Evolutionary conservation across 1,140 invertebrate species (phyloP).

Genomic region (Drosophila virilis): DNA sequence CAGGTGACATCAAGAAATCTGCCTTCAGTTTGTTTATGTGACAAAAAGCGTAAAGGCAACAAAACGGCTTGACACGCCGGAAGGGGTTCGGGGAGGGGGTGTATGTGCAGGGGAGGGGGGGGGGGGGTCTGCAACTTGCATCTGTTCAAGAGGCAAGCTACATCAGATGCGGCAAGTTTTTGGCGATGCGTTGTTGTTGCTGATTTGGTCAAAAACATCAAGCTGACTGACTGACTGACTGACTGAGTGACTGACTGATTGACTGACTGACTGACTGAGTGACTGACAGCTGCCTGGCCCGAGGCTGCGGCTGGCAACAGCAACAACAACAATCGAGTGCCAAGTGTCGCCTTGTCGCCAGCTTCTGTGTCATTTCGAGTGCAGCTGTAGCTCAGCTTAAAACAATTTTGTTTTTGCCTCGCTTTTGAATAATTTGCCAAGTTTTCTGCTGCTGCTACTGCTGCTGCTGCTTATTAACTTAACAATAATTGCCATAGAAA

Average conservation of each 20-base stretch:
- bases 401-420: constrained; percentile 63
- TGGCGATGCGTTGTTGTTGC: constrained; percentile 68
- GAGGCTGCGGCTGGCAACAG: constrained; percentile 37
- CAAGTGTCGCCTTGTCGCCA: constrained; percentile 49
- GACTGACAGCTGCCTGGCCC: constrained; percentile 41
- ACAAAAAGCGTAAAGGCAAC: constrained; percentile 55
- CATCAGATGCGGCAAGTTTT: constrained; percentile 20
- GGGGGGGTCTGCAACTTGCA: constrained; percentile 40
- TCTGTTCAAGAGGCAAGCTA: constrained; percentile 54
- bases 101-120: too few relatives aligned
- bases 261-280: constrained; percentile 19
- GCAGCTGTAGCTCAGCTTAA: constrained; percentile 63
- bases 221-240: constrained; percentile 27
- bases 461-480: constrained; percentile 58
- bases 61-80: constrained; percentile 30
- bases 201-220: constrained; percentile 80
- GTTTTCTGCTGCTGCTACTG: constrained; percentile 31
- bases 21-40: constrained; percentile 36
- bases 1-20: constrained; percentile 46
- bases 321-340: constrained; percentile 37
- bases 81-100: background rate
- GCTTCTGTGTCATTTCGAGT: constrained; percentile 67
- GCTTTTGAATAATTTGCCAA: constrained; percentile 77
- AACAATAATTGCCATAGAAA: constrained; percentile 74
- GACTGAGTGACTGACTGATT: constrained; percentile 26